Base-by-base conservation (phyloP, 1,140 invertebrate genomes). In the Sminthurinus signatus region DNA sequence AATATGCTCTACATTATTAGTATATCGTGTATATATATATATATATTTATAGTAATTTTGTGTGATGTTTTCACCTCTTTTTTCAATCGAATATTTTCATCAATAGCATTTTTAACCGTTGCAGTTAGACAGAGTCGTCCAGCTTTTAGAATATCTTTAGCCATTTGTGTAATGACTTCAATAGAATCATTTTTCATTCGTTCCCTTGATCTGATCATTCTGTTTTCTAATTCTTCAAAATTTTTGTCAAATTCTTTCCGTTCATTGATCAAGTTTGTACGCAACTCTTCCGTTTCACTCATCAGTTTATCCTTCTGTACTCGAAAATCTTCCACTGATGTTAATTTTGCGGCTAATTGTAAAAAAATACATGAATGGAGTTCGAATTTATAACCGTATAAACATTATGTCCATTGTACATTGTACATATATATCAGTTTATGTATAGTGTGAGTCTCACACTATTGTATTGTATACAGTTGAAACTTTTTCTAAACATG, bases 171-270 rank as follows among this genome's bases (percentile, higher is more conserved):
- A n/a, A 72, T 17, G 2, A 65, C 67, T 2, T 69, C 62, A 17
- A 62, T 23, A 3, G 67, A 39, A 17, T 72, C 70, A 15, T 54
- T 56, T 51, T 67, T 69, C 28, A 72, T 28, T 55, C 44, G 62
- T 14, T 69, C 70, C 28, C 64, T 59, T 28, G 61, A 72, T 17
- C 50, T 17, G 43, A 72, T 72, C 39, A 61, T 48, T 15, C 64
- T 68, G n/a, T 62, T 67, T 50, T 72, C 70, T 10, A 72, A 28
- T 23, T 64, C 58, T n/a, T 72, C 70, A 61, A 48, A 72, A 46
- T 66, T 61, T n/a, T 60, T 32, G 12, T 59, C 25, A 57, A 62
- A 64, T 15, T 28, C 2, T 25, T 36, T 48, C 36, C 59, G 21
- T 50, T 72, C 67, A 2, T 58, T 28, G 25, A 61, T 19, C 12